Evolutionary conservation across 2,113 vertebrate genomes (phyloP), one percentile per base, ranked within the genome.

Genomic region (Siniperca chuatsi): DNA sequence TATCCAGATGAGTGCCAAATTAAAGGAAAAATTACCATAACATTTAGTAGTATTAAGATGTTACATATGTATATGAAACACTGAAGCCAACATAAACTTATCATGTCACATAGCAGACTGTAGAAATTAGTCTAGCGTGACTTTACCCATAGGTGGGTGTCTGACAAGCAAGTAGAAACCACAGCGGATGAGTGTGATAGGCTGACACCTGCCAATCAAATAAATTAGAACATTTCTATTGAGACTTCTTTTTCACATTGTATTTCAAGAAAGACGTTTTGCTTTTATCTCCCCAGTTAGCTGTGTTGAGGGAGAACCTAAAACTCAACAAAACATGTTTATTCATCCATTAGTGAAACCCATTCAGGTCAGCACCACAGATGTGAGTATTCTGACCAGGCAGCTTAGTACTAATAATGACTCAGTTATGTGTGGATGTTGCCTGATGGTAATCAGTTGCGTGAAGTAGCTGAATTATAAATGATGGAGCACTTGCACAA

Each of bases 321-420:
- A 62, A 80, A 77, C 18, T 7, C 12, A 61, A 60, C 29, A 67
- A 61, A 79, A 79, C 33, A 33, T 46, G 21, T 44, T 71, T 70
- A 69, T 46, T 46, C 44, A 48, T 81, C 73, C 50, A 54, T 78
- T 62, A 74, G 29, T 60, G 29, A 8, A 76, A 25, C 35, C 46
- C 25, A 50, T 44, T 35, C 25, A 50, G 70, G 29, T 65, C 72
- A 58, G 72, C 58, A 10, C 33, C 54, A 44, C 48, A 71, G 71
- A 67, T 83, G 70, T 75, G 82, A 35, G 66, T 52, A 23, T 76
- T 8, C 65, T 66, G 60, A 64, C 73, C 68, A 62, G 71, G 52
- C 73, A 80, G 50, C 55, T 82, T 40, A 65, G 42, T 64, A 62
- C 50, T 78, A 80, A 78, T 75, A 69, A 69, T 64, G 79, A 64